Evolutionary conservation across 2,113 vertebrate genomes (phyloP).

Genomic region (Clarias macrocephalus): DNA sequence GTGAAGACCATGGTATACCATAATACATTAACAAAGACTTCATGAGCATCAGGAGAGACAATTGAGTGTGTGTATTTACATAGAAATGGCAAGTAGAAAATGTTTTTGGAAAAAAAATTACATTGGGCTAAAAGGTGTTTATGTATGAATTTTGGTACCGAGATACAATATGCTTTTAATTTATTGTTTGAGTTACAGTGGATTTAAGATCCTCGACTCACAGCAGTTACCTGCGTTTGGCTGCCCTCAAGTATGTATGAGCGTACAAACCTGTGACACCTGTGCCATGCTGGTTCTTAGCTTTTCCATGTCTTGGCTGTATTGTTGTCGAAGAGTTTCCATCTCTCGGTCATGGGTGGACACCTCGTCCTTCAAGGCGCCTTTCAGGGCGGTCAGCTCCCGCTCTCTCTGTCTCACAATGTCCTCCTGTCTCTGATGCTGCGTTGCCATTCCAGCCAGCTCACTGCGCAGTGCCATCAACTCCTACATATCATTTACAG

Average conservation of each 20-base stretch:
- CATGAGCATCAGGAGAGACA: too few species aligned
- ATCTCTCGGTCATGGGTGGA: constrained; percentile 74
- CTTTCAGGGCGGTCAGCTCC: constrained; percentile 79
- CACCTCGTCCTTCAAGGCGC: constrained; percentile 80
- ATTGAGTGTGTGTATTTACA: too few species aligned
- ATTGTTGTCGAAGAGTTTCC: constrained; percentile 81
- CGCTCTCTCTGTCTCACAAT: constrained; percentile 74
- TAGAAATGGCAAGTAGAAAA: too few species aligned
- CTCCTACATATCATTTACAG: constrained; percentile 66
- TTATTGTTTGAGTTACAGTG: background rate
- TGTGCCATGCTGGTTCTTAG: constrained; percentile 85
- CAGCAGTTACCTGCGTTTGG: background rate
- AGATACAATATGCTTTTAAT: background rate
- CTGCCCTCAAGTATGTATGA: background rate
- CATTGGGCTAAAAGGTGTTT: too few species aligned
- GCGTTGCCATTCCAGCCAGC: constrained; percentile 71
- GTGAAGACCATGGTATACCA: too few species aligned
- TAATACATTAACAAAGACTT: too few species aligned
- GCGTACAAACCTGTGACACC: constrained; percentile 78
- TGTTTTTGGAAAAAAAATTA: too few species aligned
- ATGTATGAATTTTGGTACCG: background rate
- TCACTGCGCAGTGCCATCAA: constrained; percentile 71
- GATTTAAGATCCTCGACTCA: background rate
- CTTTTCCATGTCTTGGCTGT: constrained; percentile 82
- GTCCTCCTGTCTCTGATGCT: constrained; percentile 81